These are phyloP conservation scores for Alethe castanea DNA, from an alignment of 2,113 vertebrate species.

Conservation along the genomic window DNA sequence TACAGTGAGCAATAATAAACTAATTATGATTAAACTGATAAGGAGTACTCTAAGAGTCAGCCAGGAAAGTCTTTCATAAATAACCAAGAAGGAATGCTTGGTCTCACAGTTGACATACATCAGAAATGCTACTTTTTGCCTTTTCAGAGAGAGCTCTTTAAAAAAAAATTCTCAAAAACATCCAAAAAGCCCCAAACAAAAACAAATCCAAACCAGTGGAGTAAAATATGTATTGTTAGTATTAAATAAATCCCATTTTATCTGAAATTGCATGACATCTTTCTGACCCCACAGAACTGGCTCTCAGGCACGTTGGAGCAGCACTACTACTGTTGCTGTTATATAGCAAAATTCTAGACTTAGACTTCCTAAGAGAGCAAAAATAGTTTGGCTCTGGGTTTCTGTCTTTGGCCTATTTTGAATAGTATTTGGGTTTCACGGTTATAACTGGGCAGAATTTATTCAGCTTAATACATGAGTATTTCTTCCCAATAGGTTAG, in stretches of 20 bases:
- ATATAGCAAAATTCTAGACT: neutral
- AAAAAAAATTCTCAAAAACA: neutral
- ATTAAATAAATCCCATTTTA: neutral
- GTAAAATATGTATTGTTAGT: neutral
- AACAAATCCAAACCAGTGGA: neutral
- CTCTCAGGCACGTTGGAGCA: neutral
- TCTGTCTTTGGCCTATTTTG: neutral
- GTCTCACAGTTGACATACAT: conserved; percentile 18
- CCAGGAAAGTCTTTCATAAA: conserved; percentile 45
- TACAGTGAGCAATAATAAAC: conserved; percentile 61
- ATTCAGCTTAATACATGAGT: neutral
- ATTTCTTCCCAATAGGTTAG: conserved; percentile 53
- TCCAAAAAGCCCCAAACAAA: neutral
- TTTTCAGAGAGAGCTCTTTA: neutral
- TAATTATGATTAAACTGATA: conserved; percentile 62
- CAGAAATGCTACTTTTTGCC: neutral
- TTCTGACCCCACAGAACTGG: neutral
- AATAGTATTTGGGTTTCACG: neutral
- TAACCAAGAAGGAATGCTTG: conserved; percentile 36
- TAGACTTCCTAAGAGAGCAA: neutral
- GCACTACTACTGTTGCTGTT: neutral
- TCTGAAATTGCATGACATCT: neutral
- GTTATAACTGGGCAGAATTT: conserved; percentile 7
- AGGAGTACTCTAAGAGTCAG: conserved; percentile 33
- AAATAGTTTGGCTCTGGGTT: neutral